Conservation (phyloP, 1,140 invertebrate genomes). For the Stenopsyche tienmushanensis region DNA sequence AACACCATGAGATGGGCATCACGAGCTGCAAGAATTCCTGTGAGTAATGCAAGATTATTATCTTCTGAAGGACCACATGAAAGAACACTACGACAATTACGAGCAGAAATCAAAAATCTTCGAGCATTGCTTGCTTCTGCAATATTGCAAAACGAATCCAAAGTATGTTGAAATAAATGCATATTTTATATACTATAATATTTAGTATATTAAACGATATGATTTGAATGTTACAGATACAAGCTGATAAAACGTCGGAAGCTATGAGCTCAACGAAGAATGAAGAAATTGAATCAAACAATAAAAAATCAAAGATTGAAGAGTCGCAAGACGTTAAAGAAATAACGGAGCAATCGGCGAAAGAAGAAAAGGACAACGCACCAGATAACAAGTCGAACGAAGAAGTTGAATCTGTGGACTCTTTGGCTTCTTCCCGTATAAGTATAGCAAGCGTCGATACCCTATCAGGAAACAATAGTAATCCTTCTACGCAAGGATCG, state of each 20-base stretch:
- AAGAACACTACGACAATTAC: constrained; percentile 58
- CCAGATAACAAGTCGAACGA: constrained; percentile 43
- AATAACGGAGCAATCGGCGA: constrained; percentile 31
- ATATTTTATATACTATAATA: background rate
- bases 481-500: constrained; percentile 44
- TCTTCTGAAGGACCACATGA: constrained; percentile 54
- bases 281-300: background rate
- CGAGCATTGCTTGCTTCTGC: constrained; percentile 49
- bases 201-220: too few species aligned
- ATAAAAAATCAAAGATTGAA: background rate
- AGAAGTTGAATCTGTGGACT: constrained; percentile 44
- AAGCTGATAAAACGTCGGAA: background rate
- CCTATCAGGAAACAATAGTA: constrained; percentile 44
- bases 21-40: constrained; percentile 64
- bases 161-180: background rate
- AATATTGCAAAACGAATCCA: constrained; percentile 16
- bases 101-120: constrained; percentile 59
- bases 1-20: constrained; percentile 71
- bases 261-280: background rate
- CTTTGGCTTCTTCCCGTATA: constrained; percentile 45
- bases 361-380: constrained; percentile 49
- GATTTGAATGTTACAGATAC: background rate
- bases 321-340: constrained; percentile 8
- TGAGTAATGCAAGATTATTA: constrained; percentile 40
- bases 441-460: constrained; percentile 42